Percentiles rank a stretch among this genome's conserved stretches.
Conservation (phyloP, 2,888 invertebrate species). For the Ennomos quercinarius region DNA sequence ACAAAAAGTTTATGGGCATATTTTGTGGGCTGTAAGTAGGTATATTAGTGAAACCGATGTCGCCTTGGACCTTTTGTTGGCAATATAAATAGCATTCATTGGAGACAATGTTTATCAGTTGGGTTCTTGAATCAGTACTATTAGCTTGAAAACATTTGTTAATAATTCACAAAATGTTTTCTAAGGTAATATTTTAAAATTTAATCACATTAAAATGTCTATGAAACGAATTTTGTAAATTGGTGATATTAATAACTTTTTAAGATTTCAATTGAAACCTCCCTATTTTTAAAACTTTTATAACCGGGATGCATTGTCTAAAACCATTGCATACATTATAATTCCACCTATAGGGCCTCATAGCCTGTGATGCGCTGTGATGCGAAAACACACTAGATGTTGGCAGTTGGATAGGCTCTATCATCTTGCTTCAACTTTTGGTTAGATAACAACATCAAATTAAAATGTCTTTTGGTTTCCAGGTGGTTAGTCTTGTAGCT, state of each 20-base stretch:
- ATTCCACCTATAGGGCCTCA: too few relatives aligned
- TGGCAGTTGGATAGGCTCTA: too few relatives aligned
- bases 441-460: too few relatives aligned
- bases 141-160: slow-evolving; percentile 21
- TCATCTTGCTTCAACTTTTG: too few relatives aligned
- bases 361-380: too few relatives aligned
- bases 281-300: too few relatives aligned
- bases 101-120: slow-evolving; percentile 44
- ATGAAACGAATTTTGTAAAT: background rate
- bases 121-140: slow-evolving; percentile 23
- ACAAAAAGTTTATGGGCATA: slow-evolving; percentile 41
- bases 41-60: slow-evolving; percentile 43
- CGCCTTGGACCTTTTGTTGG: slow-evolving; percentile 41
- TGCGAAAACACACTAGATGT: too few relatives aligned
- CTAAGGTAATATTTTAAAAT: slow-evolving; percentile 34
- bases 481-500: slow-evolving; percentile 31
- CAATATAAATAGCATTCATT: slow-evolving; percentile 47
- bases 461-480: background rate
- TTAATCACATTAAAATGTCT: background rate
- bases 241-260: too few relatives aligned
- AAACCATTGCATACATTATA: too few relatives aligned
- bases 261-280: too few relatives aligned
- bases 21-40: slow-evolving; percentile 33
- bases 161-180: slow-evolving; percentile 33
- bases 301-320: too few relatives aligned